phyloP scores from a whole-genome alignment of 2,888 invertebrate genomes.

The Eurytoma adleriae region DNA sequence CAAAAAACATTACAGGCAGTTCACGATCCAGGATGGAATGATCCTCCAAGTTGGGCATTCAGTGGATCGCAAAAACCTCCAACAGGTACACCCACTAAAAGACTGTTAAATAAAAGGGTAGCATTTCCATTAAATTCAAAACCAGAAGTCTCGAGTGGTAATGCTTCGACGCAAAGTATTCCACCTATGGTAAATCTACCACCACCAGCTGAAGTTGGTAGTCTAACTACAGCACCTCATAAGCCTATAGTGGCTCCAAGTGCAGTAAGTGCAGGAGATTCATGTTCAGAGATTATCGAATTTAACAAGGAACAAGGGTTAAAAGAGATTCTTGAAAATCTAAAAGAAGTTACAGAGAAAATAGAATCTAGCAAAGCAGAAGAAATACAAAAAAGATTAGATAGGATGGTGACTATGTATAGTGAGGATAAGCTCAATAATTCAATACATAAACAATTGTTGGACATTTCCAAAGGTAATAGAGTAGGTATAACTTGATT shows the following conservation, averaged over 20 bases:
- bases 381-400: conserved; percentile 77
- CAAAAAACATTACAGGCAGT: conserved; percentile 67
- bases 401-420: conserved; percentile 80
- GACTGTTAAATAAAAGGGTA: conserved; percentile 71
- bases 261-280: conserved; percentile 34
- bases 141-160: conserved; percentile 36
- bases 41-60: conserved; percentile 72
- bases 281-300: conserved; percentile 1
- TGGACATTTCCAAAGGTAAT: conserved; percentile 78
- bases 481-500: background rate
- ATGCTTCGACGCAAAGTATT: conserved; percentile 30
- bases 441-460: conserved; percentile 77
- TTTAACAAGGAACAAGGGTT: conserved; percentile 65
- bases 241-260: conserved; percentile 62
- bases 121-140: conserved; percentile 70
- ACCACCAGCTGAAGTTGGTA: conserved; percentile 57
- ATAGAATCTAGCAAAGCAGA: conserved; percentile 65
- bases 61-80: conserved; percentile 53
- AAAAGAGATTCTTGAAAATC: conserved; percentile 62
- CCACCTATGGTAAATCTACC: conserved; percentile 60
- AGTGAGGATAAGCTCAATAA: conserved; percentile 78
- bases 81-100: conserved; percentile 65
- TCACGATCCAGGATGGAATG: conserved; percentile 74
- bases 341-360: conserved; percentile 62
- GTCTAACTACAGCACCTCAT: conserved; percentile 65